These are phyloP conservation scores for Trichogramma dendrolimi DNA, from an alignment of 2,888 invertebrate genomes.

Conservation along the genomic window DNA sequence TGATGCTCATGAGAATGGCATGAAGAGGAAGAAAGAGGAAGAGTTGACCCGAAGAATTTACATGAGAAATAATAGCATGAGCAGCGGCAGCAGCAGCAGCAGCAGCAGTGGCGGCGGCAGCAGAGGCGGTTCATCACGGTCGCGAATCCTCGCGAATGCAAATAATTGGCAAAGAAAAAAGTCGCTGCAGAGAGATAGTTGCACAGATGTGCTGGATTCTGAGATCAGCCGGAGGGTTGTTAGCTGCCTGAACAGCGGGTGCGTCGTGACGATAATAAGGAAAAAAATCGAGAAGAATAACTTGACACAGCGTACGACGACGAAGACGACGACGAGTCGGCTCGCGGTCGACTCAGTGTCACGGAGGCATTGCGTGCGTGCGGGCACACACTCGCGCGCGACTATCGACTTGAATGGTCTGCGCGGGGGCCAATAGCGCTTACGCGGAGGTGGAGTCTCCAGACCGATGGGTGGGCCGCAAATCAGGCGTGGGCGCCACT, in stretches of 20 bases:
- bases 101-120: slow-evolving; percentile 1
- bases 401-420: background rate
- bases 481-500: slow-evolving; percentile 10
- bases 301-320: background rate
- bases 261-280: slow-evolving; percentile 3
- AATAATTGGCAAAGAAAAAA: slow-evolving; percentile 24
- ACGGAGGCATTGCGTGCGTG: no score
- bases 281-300: slow-evolving; percentile 17
- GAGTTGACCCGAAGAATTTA: slow-evolving; percentile 8
- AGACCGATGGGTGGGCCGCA: background rate
- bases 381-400: no score
- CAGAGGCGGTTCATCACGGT: background rate
- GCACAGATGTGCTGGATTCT: slow-evolving; percentile 18
- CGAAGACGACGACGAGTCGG: background rate
- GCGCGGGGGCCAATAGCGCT: slow-evolving; percentile 36
- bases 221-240: background rate
- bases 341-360: background rate
- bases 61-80: slow-evolving; percentile 23
- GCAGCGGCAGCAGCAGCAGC: background rate
- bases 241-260: background rate
- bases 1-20: slow-evolving; percentile 1
- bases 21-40: background rate
- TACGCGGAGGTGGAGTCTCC: slow-evolving; percentile 42
- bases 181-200: slow-evolving; percentile 9
- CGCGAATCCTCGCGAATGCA: background rate